A percentile compares a stretch with the other conserved stretches of the same genome.
These are phyloP conservation scores for Drosophila tani DNA, from an alignment of 1,140 invertebrate species.

Conservation along the genomic window DNA sequence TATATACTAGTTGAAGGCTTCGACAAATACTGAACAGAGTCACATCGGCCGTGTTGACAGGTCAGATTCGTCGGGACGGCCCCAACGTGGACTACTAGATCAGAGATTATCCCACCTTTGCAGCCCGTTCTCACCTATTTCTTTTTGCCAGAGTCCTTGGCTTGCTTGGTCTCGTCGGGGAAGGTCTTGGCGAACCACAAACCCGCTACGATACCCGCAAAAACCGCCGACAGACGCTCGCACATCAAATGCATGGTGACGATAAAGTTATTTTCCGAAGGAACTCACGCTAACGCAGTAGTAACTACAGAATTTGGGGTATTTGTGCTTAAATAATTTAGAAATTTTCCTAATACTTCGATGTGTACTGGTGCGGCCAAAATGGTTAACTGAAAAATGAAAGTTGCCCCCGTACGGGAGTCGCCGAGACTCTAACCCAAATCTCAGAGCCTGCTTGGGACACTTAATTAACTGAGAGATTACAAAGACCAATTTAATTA, in stretches of 20 bases:
- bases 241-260: conserved; percentile 63
- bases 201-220: conserved; percentile 59
- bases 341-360: not conserved
- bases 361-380: conserved; percentile 16
- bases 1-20: not conserved
- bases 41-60: conserved; percentile 10
- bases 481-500: conserved; percentile 50
- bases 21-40: conserved; percentile 19
- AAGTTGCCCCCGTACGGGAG: not conserved
- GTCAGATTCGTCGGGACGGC: not conserved
- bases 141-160: conserved; percentile 44
- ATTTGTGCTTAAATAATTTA: conserved; percentile 4
- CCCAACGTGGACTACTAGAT: conserved; percentile 19
- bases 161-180: conserved; percentile 22
- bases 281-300: not conserved
- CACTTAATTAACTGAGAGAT: conserved; percentile 36
- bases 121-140: conserved; percentile 2
- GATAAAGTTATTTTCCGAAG: not conserved
- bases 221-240: conserved; percentile 59
- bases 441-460: conserved; percentile 35
- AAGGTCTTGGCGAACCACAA: conserved; percentile 69
- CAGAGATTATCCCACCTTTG: not conserved
- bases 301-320: conserved; percentile 2
- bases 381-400: conserved; percentile 28
- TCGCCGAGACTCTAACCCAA: conserved; percentile 11